A percentile compares a stretch with the other conserved stretches of the same genome.
Conservation (phyloP, 1,140 invertebrate genomes). For the Drosophila pallidifrons region DNA sequence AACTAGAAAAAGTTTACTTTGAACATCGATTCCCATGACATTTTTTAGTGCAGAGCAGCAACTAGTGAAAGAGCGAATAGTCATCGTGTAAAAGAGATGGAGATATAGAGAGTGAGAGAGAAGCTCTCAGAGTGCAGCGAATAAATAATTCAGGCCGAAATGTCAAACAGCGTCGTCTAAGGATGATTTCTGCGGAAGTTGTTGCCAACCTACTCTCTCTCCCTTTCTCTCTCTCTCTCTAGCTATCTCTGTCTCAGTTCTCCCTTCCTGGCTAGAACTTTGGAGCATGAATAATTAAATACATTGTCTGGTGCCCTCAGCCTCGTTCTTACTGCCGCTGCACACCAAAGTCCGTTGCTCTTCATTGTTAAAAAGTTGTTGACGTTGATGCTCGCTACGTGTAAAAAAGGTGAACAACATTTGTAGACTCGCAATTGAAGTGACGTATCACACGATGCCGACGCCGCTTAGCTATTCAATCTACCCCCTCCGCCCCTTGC, state of each 20-base stretch:
- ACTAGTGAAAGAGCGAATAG: constrained; percentile 7
- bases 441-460: constrained; percentile 65
- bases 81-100: background rate
- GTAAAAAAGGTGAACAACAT: constrained; percentile 81
- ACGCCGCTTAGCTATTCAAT: background rate
- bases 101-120: background rate
- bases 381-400: constrained; percentile 79
- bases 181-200: constrained; percentile 81
- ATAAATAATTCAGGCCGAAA: constrained; percentile 81
- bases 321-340: background rate
- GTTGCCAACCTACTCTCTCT: constrained; percentile 34
- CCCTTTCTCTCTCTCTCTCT: background rate
- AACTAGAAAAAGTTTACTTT: constrained; percentile 64
- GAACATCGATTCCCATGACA: constrained; percentile 68
- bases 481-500: background rate
- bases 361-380: constrained; percentile 80
- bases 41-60: constrained; percentile 44
- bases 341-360: constrained; percentile 31
- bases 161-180: constrained; percentile 77
- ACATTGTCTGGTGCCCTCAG: constrained; percentile 61
- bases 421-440: constrained; percentile 77
- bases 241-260: constrained; percentile 15
- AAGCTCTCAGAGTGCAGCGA: constrained; percentile 60
- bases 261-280: constrained; percentile 48
- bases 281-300: constrained; percentile 76